Conservation (phyloP, 2,113 vertebrate species). For the Fregetta grallaria region DNA sequence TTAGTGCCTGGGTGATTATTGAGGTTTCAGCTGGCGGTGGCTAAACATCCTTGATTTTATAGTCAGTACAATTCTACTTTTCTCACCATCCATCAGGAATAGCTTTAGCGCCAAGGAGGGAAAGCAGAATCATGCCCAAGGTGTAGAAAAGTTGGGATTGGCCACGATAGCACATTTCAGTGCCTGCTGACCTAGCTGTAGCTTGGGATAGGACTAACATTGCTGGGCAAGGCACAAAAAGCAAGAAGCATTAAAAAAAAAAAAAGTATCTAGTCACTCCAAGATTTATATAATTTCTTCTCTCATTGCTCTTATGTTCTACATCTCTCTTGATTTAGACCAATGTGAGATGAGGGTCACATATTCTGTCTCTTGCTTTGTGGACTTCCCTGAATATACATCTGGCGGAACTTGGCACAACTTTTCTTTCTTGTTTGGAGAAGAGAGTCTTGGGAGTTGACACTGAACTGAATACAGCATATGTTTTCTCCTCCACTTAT, state of each 20-base stretch:
- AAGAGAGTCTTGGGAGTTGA: not conserved
- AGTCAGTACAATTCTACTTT: not conserved
- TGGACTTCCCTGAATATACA: not conserved
- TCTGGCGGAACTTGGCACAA: not conserved
- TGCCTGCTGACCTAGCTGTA: not conserved
- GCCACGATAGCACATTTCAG: accelerated
- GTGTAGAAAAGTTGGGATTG: not conserved
- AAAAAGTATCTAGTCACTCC: not conserved
- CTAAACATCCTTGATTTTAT: not conserved
- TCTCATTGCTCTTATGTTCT: not conserved
- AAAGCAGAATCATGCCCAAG: not conserved
- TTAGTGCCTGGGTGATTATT: not conserved
- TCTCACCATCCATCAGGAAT: not conserved
- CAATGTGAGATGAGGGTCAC: not conserved
- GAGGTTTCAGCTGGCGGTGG: not conserved
- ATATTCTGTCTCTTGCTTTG: not conserved
- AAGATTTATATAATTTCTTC: not conserved
- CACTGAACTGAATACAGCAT: not conserved
- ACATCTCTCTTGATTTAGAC: not conserved
- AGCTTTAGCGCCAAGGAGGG: not conserved
- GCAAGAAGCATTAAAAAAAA: not conserved
- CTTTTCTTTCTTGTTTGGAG: not conserved
- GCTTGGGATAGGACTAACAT: not conserved
- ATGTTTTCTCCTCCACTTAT: not conserved
- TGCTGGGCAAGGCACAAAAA: not conserved